Conservation (phyloP, 2,888 invertebrate species). For the Apamea monoglypha region DNA sequence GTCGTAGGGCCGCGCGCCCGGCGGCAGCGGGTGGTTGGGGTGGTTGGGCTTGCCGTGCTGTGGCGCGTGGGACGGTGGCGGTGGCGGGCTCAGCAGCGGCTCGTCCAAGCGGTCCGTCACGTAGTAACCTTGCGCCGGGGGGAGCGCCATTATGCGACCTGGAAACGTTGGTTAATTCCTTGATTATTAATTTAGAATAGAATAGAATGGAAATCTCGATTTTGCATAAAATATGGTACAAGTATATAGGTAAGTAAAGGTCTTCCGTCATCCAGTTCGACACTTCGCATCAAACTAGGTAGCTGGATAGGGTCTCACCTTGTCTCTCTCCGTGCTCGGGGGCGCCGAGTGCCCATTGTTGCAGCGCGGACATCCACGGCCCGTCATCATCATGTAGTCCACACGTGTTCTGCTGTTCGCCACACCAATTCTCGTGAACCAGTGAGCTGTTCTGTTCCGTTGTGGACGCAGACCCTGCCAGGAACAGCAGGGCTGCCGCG, state of each 20-base stretch:
- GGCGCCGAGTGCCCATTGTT: constrained; percentile 91
- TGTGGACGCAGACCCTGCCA: constrained; percentile 52
- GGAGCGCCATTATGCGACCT: constrained; percentile 86
- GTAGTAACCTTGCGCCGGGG: constrained; percentile 85
- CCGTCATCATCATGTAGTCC: constrained; percentile 72
- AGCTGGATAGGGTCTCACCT: constrained; percentile 68
- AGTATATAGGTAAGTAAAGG: not conserved
- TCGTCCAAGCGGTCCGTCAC: constrained; percentile 84
- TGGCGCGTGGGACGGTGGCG: constrained; percentile 65
- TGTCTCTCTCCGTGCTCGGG: constrained; percentile 78
- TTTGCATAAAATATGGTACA: not conserved
- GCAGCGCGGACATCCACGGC: constrained; percentile 91
- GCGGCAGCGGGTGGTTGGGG: constrained; percentile 40
- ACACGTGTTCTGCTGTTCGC: constrained; percentile 54
- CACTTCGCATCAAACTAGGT: not conserved
- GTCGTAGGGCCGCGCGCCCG: constrained; percentile 75
- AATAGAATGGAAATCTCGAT: not conserved
- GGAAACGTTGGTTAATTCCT: constrained; percentile 22
- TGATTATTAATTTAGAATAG: not conserved
- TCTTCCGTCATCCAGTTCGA: not conserved
- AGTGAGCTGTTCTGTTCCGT: constrained; percentile 67
- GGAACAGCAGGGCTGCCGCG: constrained; percentile 55
- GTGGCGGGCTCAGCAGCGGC: constrained; percentile 68
- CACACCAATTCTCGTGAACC: constrained; percentile 53
- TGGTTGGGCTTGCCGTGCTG: constrained; percentile 12